phyloP scores from a whole-genome alignment of 2,797 vertebrate species.

The Cuculus canorus region DNA sequence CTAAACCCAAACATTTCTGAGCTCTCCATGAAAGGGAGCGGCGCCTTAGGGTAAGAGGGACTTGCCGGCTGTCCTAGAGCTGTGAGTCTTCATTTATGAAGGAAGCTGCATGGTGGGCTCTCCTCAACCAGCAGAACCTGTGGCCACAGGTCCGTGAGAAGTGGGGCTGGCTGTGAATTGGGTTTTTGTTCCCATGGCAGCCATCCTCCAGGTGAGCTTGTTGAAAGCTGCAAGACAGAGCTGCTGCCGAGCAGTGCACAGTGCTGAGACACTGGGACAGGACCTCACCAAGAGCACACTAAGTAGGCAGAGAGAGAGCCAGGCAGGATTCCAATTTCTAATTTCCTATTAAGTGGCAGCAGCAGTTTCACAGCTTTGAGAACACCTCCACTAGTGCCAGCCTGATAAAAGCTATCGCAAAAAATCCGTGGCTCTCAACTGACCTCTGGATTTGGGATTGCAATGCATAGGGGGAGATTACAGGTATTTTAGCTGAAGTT shows the following conservation, averaged over 20 bases:
- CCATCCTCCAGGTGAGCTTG: not conserved
- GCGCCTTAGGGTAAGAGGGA: not conserved
- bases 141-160: not conserved
- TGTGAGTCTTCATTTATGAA: not conserved
- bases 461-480: fast-evolving
- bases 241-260: fast-evolving
- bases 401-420: not conserved
- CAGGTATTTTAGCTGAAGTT: not conserved
- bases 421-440: fast-evolving
- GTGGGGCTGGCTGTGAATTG: not conserved
- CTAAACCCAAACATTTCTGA: not conserved
- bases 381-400: not conserved
- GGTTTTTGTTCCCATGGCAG: not conserved
- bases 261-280: not conserved
- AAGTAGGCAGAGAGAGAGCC: not conserved
- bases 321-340: not conserved
- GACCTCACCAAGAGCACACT: fast-evolving
- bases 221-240: not conserved
- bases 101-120: not conserved
- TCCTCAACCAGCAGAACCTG: not conserved
- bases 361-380: fast-evolving
- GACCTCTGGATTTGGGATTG: not conserved
- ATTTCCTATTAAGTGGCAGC: not conserved
- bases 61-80: not conserved
- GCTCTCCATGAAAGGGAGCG: not conserved